phyloP scores from a whole-genome alignment of 2,113 vertebrate genomes.

The Catharus minimus region DNA sequence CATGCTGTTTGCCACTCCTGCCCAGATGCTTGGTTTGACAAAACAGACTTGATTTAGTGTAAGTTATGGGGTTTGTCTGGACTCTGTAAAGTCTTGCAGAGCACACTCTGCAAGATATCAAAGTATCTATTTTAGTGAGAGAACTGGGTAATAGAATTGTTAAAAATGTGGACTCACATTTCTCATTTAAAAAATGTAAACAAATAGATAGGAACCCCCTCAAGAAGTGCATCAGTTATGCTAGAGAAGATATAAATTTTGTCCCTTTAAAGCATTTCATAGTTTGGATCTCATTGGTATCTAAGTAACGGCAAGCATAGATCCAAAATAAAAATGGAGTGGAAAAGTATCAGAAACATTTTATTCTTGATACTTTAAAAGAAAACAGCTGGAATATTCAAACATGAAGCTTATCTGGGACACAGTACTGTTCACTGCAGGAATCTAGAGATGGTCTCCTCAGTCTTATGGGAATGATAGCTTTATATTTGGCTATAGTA shows the following conservation, averaged over 20 bases:
- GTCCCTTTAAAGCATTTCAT: neutral
- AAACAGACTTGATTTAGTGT: conserved; percentile 1
- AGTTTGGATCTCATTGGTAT: neutral
- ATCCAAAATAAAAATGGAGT: neutral
- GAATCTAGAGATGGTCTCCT: neutral
- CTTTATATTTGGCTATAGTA: neutral
- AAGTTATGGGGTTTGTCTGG: neutral
- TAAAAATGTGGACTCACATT: neutral
- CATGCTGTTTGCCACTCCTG: neutral
- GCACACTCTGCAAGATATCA: neutral
- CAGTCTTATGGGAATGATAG: neutral
- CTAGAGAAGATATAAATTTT: neutral
- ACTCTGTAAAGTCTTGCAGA: neutral
- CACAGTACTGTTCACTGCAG: neutral
- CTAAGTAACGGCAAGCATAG: neutral
- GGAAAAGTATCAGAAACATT: neutral
- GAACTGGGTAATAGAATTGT: neutral
- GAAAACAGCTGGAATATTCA: neutral
- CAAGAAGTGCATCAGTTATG: neutral
- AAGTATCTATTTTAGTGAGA: conserved; percentile 13
- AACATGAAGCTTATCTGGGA: neutral
- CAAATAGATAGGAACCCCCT: neutral
- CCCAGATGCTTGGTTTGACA: neutral
- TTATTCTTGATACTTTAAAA: neutral
- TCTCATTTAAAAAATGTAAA: neutral